Evolutionary conservation across 2,797 vertebrate species (phyloP), one percentile per base, ranked within the genome.

Genomic region (Pagetopsis macropterus): DNA sequence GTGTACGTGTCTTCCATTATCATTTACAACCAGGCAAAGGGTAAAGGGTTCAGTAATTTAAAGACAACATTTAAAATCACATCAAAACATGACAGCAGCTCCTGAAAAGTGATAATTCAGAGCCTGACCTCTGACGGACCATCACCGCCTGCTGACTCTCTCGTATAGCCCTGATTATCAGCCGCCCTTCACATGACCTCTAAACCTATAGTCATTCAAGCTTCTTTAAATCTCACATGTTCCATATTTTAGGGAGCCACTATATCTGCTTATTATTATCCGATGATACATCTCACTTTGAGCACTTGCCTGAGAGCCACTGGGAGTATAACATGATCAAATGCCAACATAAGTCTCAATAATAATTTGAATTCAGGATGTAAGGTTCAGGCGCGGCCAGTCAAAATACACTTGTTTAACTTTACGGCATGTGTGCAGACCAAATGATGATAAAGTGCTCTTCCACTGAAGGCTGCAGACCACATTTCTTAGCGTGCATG

Each of bases 361-460:
- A 80, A 85, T 33, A 15, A 13, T 76, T 81, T 75, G 23, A 74
- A 69, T 78, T 54, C 71, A 77, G 73, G 68, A 85, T 65, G 72
- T 79, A 21, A 82, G 84, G 74, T 45, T 69, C 59, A 10, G 46
- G 16, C 60, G 52, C 5, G 23, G 76, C 81, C 79, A 83, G 54
- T 70, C 66, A 61, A 88, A 90, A 84, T 21, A 79, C 60, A 41
- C 61, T 76, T 61, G 73, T 81, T 52, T 65, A 86, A 72, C 49
- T 74, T 79, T 61, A 75, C 41, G 31, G 70, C 73, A 75, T 75
- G 70, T 57, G 69, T 60, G 27, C 60, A 48, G 60, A 76, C 71
- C 73, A 77, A 79, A 88, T 85, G 61, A 83, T 75, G 84, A 92
- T 86, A 54, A 87, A 85, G 79, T 70, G 77, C 70, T 72, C 70